phyloP scores from a whole-genome alignment of 2,888 invertebrate species.

The Scrobipalpa costella region DNA sequence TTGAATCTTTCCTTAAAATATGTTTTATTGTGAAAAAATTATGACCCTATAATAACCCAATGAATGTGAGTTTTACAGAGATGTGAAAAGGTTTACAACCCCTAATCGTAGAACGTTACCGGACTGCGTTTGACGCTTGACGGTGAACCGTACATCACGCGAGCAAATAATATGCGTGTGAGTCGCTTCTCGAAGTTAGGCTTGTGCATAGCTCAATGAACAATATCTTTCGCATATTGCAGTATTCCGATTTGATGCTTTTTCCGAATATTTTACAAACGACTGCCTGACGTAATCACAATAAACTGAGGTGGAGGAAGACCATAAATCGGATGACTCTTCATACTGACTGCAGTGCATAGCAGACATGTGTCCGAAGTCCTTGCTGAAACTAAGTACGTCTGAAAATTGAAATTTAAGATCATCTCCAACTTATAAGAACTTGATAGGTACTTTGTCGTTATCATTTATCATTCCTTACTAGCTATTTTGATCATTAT shows the following conservation, averaged over 20 bases:
- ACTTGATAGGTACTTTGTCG: neutral
- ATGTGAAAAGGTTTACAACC: conserved; percentile 3
- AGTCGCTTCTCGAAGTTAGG: conserved; percentile 53
- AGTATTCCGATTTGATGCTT: too few species aligned
- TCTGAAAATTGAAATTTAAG: too few species aligned
- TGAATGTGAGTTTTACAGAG: neutral
- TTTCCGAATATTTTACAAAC: too few species aligned
- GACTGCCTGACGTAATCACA: too few species aligned
- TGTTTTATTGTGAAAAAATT: neutral
- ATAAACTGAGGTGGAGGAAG: too few species aligned
- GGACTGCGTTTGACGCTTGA: conserved; percentile 41
- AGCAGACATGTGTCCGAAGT: too few species aligned
- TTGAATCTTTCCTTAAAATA: too few species aligned
- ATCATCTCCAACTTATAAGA: too few species aligned
- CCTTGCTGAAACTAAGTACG: too few species aligned
- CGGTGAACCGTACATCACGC: conserved; percentile 58
- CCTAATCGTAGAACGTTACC: conserved; percentile 50
- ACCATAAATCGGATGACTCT: too few species aligned
- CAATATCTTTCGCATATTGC: too few species aligned
- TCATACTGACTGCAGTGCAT: too few species aligned
- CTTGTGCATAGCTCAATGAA: conserved; percentile 33
- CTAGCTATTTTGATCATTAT: neutral
- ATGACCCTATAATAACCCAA: neutral
- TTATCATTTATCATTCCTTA: neutral
- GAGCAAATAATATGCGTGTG: conserved; percentile 67